Conservation (phyloP, 2,888 invertebrate species). For the Nemurella pictetii region DNA sequence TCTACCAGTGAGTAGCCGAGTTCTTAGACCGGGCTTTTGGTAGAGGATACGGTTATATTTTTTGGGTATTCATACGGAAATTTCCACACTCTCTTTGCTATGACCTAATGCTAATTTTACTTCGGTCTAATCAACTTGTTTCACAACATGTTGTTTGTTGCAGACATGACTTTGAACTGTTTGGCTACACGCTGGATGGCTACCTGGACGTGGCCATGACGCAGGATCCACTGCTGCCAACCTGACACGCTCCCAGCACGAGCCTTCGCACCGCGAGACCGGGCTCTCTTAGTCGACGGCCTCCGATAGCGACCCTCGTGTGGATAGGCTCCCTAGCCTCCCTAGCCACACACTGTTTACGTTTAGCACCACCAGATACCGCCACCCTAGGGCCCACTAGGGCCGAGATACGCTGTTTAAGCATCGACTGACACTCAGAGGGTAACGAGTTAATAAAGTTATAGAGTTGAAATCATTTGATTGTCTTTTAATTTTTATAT, state of each 20-base stretch:
- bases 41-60: no score
- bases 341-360: neutral
- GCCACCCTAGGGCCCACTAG: neutral
- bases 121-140: neutral
- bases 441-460: neutral
- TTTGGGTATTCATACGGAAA: no score
- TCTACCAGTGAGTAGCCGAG: slow-evolving; percentile 69
- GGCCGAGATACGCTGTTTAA: neutral
- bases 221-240: slow-evolving; percentile 15
- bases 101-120: neutral
- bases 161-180: slow-evolving; percentile 85
- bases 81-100: no score
- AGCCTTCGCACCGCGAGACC: neutral
- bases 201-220: slow-evolving; percentile 58
- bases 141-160: slow-evolving; percentile 47
- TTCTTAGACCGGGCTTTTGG: no score
- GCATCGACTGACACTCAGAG: neutral
- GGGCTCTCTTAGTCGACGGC: neutral
- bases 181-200: slow-evolving; percentile 77
- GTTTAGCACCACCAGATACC: neutral
- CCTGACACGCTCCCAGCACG: neutral
- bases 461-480: neutral
- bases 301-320: neutral
- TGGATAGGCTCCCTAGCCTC: neutral
- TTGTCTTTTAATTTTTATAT: neutral